Conservation (phyloP, 2,888 invertebrate genomes). For the Nephrotoma flavescens region DNA sequence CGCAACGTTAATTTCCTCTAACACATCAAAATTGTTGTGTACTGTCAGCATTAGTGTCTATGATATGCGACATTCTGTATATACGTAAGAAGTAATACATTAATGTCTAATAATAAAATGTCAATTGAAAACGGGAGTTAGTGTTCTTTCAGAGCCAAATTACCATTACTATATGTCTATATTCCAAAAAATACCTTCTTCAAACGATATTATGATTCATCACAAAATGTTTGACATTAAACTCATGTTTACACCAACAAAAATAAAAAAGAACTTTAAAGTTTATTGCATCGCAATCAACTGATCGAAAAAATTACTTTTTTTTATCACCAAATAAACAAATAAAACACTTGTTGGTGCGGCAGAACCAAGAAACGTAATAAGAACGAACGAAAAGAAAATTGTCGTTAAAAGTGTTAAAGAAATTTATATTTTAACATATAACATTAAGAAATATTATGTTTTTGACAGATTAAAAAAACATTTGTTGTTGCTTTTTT, state of each 20-base stretch:
- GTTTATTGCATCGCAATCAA: neutral
- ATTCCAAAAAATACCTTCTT: neutral
- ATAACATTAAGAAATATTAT: neutral
- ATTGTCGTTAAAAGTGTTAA: neutral
- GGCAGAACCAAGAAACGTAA: neutral
- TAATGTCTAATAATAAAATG: too few species aligned
- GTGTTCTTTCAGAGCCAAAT: too few species aligned
- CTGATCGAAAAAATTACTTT: neutral
- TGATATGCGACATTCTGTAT: too few species aligned
- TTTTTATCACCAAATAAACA: neutral
- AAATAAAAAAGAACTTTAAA: neutral
- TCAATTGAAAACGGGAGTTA: too few species aligned
- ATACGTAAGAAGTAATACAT: too few species aligned
- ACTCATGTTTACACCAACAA: neutral
- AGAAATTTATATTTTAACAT: neutral
- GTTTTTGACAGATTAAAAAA: neutral
- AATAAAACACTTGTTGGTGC: neutral
- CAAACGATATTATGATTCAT: neutral
- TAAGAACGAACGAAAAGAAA: neutral
- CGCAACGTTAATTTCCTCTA: too few species aligned
- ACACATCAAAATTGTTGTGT: too few species aligned
- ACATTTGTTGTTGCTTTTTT: neutral
- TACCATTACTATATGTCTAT: too few species aligned
- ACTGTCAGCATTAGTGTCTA: too few species aligned
- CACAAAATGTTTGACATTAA: neutral